These are phyloP conservation scores for Cardiocondyla obscurior DNA, from an alignment of 1,140 invertebrate genomes.

Conservation along the genomic window DNA sequence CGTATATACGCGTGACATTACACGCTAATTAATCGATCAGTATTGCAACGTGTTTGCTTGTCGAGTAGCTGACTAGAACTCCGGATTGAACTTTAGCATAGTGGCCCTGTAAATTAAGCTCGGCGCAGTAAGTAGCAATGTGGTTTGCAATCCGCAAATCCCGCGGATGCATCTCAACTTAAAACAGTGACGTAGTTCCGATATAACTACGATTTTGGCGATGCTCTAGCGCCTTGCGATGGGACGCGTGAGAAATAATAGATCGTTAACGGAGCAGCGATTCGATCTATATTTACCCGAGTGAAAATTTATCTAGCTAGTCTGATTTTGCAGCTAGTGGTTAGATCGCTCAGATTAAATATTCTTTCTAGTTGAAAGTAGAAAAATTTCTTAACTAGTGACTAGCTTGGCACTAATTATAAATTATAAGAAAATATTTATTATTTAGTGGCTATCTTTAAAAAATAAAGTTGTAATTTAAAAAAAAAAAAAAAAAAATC, in stretches of 20 bases:
- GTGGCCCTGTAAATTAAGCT: not conserved
- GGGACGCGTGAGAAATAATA: not conserved
- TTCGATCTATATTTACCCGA: no score
- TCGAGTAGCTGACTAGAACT: not conserved
- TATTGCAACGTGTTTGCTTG: not conserved
- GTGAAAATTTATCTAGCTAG: no score
- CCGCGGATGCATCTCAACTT: not conserved
- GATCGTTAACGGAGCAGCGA: no score
- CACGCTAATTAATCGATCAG: constrained; percentile 24
- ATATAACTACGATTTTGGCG: not conserved
- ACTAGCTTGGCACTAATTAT: no score
- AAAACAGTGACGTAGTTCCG: not conserved
- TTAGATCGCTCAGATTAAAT: no score
- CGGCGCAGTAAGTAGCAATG: not conserved
- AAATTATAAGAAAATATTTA: no score
- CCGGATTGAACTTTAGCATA: not conserved
- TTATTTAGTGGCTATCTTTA: no score
- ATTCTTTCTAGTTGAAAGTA: no score
- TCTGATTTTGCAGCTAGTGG: no score
- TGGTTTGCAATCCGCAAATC: not conserved
- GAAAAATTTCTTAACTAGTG: no score
- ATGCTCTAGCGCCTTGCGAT: not conserved
- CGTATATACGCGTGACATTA: not conserved
- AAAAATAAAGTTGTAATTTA: no score
- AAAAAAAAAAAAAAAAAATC: no score